Base-by-base conservation (phyloP, 1,140 invertebrate species). In the Drosophila mayri region DNA sequence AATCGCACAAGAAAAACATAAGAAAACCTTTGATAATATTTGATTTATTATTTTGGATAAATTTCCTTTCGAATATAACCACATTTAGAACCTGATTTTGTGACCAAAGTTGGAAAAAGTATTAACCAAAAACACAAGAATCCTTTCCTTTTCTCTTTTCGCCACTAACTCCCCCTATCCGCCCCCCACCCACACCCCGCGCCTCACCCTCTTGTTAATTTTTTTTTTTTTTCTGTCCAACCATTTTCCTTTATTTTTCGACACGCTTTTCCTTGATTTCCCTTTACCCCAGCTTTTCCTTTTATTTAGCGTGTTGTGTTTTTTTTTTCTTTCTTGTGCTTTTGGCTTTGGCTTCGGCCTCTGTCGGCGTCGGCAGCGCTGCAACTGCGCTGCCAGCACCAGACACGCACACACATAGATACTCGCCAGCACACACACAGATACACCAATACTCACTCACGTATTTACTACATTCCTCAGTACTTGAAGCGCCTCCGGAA, bases 401-500 rank as follows among this genome's bases (percentile, higher is more conserved):
- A 32, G 54, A 66, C 59, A 71, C 20, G 38, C 18, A 74, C 25
- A 58, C 55, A 70, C 40, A 58, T 44, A 52, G 44, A 41, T 20
- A 49, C 44, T 40, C 41, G 43, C 44, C 30, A 43, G 64, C 67
- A 60, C 70, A 60, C 58, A 35, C 52, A 43, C 40, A 68, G 66
- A 70, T 49, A 71, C 76, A 79, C 75, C 52, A 72, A 79, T 50
- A 78, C 59, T 59, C 59, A 62, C 79, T 77, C 79, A 79, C 71
- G 75, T 82, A 86, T 81, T 78, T 83, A 87, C 83, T 83, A 90
- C 84, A 88, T 84, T 91, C 88, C 83, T 91, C 88, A 91, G 88
- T 91, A 81, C 79, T 90, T 91, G 88, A 85, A 91, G 88, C 90
- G 88, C 88, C 88, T 91, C 88, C 88, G 88, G 88, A 91, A 91